phyloP scores from a whole-genome alignment of 2,888 invertebrate genomes.

The Hirtodrosophila trivittata region DNA sequence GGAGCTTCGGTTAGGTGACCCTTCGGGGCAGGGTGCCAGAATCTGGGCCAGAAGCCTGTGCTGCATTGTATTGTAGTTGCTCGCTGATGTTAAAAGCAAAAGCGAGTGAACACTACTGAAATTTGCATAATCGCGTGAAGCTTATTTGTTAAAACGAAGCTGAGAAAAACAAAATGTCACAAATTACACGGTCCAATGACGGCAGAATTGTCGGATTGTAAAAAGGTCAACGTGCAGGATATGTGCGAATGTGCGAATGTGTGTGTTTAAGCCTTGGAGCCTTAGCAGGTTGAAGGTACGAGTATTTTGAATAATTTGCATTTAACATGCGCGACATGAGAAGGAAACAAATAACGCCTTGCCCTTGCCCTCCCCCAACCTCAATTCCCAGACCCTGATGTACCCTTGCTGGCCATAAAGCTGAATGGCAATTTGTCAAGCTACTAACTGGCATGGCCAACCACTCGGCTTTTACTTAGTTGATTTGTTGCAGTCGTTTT shows the following conservation, averaged over 20 bases:
- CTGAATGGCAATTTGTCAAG: slow-evolving; percentile 76
- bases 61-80: slow-evolving; percentile 19
- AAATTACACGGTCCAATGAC: slow-evolving; percentile 70
- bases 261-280: slow-evolving; percentile 25
- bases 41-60: slow-evolving; percentile 17
- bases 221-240: slow-evolving; percentile 59
- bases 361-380: slow-evolving; percentile 16
- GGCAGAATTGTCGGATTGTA: slow-evolving; percentile 41
- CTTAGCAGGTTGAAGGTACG: slow-evolving; percentile 40
- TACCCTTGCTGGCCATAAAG: slow-evolving; percentile 38
- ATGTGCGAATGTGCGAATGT: slow-evolving; percentile 27
- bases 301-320: slow-evolving; percentile 76
- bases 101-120: slow-evolving; percentile 42
- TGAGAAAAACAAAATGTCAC: slow-evolving; percentile 72
- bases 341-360: slow-evolving; percentile 75
- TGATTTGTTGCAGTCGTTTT: slow-evolving; percentile 79
- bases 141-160: slow-evolving; percentile 73
- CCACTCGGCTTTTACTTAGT: slow-evolving; percentile 63
- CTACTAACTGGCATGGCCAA: slow-evolving; percentile 71
- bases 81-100: slow-evolving; percentile 13
- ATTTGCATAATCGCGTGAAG: slow-evolving; percentile 78
- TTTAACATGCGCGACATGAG: slow-evolving; percentile 79
- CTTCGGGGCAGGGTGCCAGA: slow-evolving; percentile 26
- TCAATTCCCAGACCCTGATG: background rate
- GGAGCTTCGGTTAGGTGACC: slow-evolving; percentile 32